Base-by-base conservation (phyloP, 2,888 invertebrate genomes). In the Drosophila anomelani region DNA sequence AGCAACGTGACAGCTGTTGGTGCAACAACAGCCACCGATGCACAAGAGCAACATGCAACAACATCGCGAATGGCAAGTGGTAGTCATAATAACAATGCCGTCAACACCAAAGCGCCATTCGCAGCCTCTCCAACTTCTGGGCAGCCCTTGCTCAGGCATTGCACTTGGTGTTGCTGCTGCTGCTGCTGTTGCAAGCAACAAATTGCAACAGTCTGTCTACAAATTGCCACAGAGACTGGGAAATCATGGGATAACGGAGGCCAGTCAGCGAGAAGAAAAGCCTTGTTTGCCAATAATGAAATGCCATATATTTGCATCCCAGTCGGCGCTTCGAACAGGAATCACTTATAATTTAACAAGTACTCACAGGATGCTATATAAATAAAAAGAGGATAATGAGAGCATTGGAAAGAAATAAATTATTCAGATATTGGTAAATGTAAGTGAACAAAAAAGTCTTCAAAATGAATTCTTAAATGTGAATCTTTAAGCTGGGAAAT, bases 61-160 rank as follows among this genome's bases (percentile, higher is more conserved):
- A 70, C 56, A 68, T 34, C 69, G 47, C 46, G 55, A 32, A 63
- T 61, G 72, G 77, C 77, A 67, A 77, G 77, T 77, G 77, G 56
- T 61, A 77, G 77, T 73, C 77, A 77, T 77, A 77, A 77, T 77
- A 77, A 77, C 77, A 76, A 67, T 59, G 74, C 73, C 63, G 73
- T 61, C 76, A 68, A 77, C 72, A 72, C 76, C 76, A 69, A 58
- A 75, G 56, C 75, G 75, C 75, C 76, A 75, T 69, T 59, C 59
- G 51, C 70, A 74, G 68, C 76, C 75, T 71, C 71, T 73, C 55
- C 67, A 55, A 58, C 67, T 75, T 49, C 41, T 53, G 44, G 44
- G 43, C 66, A 46, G 56, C 64, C 46, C 55, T 56, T 70, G 49
- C 34, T 44, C 15, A 39, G 59, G 39, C 54, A 66, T 2, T 49